Base-by-base conservation (phyloP, 1,140 invertebrate species). In the Zaprionus kolodkinae region DNA sequence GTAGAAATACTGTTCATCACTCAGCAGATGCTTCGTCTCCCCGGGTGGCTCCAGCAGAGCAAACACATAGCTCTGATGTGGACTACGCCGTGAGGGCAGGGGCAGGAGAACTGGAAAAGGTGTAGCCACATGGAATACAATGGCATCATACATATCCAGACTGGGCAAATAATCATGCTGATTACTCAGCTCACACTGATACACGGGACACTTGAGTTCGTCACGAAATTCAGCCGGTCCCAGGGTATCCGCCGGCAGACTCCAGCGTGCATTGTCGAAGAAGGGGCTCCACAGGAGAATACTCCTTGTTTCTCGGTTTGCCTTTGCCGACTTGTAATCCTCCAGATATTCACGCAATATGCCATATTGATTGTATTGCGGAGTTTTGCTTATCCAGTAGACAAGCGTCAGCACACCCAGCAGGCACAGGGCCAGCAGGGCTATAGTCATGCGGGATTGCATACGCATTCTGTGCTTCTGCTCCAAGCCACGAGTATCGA, bases 121-220 rank as follows among this genome's bases (percentile, higher is more conserved):
- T 55, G 93, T 76, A 3, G 91, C 84, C 43, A 72, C 78, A 70
- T 93, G 93, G 33, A 92, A 93, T 0, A 93, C 73, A 6, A 93
- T 88, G 10, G 92, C 93, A 59, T 93, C 92, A 62, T 81, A 93
- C n/a, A 89, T 55, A 6, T 92, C 84, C 13, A 91, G 57, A 4
- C 61, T 15, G n/a, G 88, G 82, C 38, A 91, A 30, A 11, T 74
- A 85, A 21, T 88, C 78, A 11, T 79, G 79, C 0, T 77, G 67
- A 61, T 90, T 91, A 54, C 68, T 92, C 25, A 92, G 27, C 17
- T 83, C 79, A 62, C 91, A 92, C 62, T 85, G 72, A 7, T 82
- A 72, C 1, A 88, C 81, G 0, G 80, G 82, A 56, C 91, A 92
- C 0, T 56, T 35, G 0, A 91, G 65, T 6, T 81, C 66, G 25